phyloP scores from a whole-genome alignment of 2,888 invertebrate species.

The Chymomyza amoena region DNA sequence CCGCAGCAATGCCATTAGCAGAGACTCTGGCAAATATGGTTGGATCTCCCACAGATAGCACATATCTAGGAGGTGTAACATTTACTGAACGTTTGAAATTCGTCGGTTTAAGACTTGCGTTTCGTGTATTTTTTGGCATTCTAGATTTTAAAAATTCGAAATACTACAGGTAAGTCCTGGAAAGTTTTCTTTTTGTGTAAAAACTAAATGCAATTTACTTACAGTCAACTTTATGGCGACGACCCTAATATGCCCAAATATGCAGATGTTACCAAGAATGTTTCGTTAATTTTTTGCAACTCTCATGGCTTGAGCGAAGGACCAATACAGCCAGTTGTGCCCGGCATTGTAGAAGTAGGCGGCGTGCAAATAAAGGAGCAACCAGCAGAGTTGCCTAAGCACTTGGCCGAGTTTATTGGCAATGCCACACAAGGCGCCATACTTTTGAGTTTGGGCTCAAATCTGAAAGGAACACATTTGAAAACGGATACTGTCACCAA shows the following conservation, averaged over 20 bases:
- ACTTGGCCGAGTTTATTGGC: slow-evolving; percentile 60
- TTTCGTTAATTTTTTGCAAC: slow-evolving; percentile 72
- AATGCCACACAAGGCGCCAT: slow-evolving; percentile 74
- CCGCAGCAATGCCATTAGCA: slow-evolving; percentile 57
- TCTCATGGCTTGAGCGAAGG: slow-evolving; percentile 71
- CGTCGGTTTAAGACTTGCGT: slow-evolving; percentile 51
- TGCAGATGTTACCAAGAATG: slow-evolving; percentile 51
- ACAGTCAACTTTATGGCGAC: slow-evolving; percentile 36
- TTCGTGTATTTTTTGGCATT: slow-evolving; percentile 34
- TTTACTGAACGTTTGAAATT: slow-evolving; percentile 18
- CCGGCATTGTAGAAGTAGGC: slow-evolving; percentile 73
- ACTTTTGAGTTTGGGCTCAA: slow-evolving; percentile 78
- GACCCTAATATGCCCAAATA: slow-evolving; percentile 52
- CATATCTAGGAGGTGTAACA: slow-evolving; percentile 64
- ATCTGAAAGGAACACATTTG: slow-evolving; percentile 74
- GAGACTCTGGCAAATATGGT: slow-evolving; percentile 43
- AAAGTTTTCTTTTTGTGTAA: not conserved
- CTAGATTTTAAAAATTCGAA: slow-evolving; percentile 23
- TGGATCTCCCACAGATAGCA: slow-evolving; percentile 66
- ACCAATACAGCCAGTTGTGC: slow-evolving; percentile 70
- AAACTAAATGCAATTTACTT: not conserved
- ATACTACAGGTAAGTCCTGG: slow-evolving; percentile 40
- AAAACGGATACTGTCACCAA: slow-evolving; percentile 79
- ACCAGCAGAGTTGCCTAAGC: slow-evolving; percentile 70
- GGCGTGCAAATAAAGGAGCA: slow-evolving; percentile 76